Conservation (phyloP, 1,140 invertebrate species). For the Belonocnema kinseyi region DNA sequence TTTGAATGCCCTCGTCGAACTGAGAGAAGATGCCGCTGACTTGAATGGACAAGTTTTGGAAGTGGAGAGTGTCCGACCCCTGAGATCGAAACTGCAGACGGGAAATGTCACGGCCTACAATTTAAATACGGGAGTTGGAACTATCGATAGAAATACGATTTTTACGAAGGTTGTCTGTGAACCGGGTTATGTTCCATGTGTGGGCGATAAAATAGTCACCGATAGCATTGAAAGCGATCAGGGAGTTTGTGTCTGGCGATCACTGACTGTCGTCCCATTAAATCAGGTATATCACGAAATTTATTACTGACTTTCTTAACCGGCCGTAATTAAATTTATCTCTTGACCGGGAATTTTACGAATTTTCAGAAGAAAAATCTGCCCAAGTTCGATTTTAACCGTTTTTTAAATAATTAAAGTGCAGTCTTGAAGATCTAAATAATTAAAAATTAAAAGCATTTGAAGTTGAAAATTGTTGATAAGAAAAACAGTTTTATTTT, state of each 20-base stretch:
- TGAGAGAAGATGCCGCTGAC: conserved; percentile 75
- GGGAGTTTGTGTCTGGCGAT: conserved; percentile 78
- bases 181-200: conserved; percentile 74
- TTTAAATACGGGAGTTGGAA: conserved; percentile 68
- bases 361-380: no score
- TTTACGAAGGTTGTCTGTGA: conserved; percentile 76
- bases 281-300: conserved; percentile 48
- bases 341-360: no score
- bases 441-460: no score
- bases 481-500: no score
- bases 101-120: conserved; percentile 77
- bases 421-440: no score
- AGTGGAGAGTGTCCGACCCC: conserved; percentile 76
- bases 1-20: conserved; percentile 76
- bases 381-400: no score
- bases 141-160: conserved; percentile 75
- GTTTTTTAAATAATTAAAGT: no score
- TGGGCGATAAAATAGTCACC: conserved; percentile 78
- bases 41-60: conserved; percentile 77
- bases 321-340: no score
- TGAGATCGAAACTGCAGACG: conserved; percentile 75
- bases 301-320: no score
- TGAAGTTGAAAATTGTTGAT: no score
- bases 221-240: conserved; percentile 84
- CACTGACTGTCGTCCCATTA: conserved; percentile 75